Evolutionary conservation across 2,888 invertebrate species (phyloP).

Genomic region (Rambutsinella grinnellia): DNA sequence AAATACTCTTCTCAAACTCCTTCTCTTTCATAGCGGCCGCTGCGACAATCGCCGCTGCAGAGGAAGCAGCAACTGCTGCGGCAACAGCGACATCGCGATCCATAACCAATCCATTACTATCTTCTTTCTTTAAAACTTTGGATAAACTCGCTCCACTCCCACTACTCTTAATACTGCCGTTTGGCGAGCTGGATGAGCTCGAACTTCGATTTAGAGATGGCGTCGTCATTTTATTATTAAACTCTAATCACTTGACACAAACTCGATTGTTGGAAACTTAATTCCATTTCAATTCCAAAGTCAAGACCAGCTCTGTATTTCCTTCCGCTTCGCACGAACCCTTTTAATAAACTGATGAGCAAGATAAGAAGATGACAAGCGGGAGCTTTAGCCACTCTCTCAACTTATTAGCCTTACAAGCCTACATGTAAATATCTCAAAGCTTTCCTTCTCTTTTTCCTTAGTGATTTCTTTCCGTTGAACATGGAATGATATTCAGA

Average conservation of each 20-base stretch:
- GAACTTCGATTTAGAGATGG: too few species aligned
- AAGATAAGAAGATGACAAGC: too few species aligned
- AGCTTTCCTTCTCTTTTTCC: neutral
- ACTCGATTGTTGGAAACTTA: too few species aligned
- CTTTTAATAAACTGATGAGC: neutral
- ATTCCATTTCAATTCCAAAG: neutral
- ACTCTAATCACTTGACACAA: neutral
- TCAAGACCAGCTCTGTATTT: too few species aligned
- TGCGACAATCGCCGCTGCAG: conserved; percentile 24
- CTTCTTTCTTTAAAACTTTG: neutral
- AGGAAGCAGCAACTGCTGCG: conserved; percentile 31
- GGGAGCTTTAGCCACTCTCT: too few species aligned
- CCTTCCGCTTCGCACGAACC: neutral
- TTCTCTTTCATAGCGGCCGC: conserved; percentile 15
- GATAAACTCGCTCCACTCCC: conserved; percentile 6
- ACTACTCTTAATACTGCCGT: conserved; percentile 31
- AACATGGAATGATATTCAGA: neutral
- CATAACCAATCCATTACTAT: conserved; percentile 5
- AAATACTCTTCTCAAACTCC: neutral
- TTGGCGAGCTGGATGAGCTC: conserved; percentile 17
- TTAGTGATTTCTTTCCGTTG: neutral
- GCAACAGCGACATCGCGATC: conserved; percentile 30
- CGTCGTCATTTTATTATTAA: conserved; percentile 21
- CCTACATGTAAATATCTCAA: too few species aligned
- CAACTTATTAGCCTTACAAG: too few species aligned